phyloP scores from a whole-genome alignment of 2,797 vertebrate species.

The Enteromius thamalakanensis region DNA sequence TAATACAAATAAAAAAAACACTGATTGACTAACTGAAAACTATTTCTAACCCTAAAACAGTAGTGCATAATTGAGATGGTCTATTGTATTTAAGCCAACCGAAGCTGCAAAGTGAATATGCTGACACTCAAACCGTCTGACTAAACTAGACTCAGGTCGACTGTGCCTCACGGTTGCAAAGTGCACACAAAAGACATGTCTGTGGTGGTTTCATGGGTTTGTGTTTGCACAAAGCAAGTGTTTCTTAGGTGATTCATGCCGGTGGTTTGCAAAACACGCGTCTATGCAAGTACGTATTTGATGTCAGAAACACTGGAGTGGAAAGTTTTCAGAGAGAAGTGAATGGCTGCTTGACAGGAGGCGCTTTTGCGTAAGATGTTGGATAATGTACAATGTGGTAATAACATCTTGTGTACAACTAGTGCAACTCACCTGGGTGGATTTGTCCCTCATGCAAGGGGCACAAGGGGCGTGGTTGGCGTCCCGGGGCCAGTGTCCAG shows the following conservation, averaged over 20 bases:
- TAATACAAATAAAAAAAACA: background rate
- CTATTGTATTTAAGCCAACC: background rate
- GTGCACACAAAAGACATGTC: slow-evolving; percentile 8
- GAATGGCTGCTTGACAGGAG: slow-evolving; percentile 29
- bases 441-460: slow-evolving; percentile 87
- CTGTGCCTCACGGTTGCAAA: background rate
- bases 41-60: background rate
- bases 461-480: slow-evolving; percentile 76
- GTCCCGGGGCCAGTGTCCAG: slow-evolving; percentile 89
- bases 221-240: slow-evolving; percentile 30
- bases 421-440: slow-evolving; percentile 81
- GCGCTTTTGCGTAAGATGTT: background rate
- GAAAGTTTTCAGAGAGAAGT: background rate
- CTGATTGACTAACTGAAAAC: background rate
- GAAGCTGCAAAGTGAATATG: background rate
- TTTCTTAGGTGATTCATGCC: slow-evolving; percentile 42
- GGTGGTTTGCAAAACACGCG: slow-evolving; percentile 23
- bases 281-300: slow-evolving; percentile 12
- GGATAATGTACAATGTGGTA: background rate
- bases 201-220: slow-evolving; percentile 32
- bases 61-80: background rate
- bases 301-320: background rate
- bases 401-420: slow-evolving; percentile 9
- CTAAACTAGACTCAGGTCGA: background rate
- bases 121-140: background rate